A percentile compares a stretch with the other conserved stretches of the same genome.
Conservation (phyloP, 2,113 vertebrate species). For the Ochotona princeps region DNA sequence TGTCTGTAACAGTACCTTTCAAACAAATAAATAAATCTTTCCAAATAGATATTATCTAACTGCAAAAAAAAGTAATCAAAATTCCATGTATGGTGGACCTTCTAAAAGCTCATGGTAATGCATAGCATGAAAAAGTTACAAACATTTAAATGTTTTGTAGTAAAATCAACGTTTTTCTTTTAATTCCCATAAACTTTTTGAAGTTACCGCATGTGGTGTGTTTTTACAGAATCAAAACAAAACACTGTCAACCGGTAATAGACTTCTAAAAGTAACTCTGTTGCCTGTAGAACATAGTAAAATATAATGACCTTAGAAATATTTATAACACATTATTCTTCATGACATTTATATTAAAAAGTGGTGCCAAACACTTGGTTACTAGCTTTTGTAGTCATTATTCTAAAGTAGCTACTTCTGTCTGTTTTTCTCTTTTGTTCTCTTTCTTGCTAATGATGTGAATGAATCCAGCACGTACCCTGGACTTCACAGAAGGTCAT, state of each 20-base stretch:
- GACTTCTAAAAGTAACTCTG: constrained; percentile 36
- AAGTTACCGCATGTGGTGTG: background rate
- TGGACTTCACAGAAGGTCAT: background rate
- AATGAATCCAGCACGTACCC: background rate
- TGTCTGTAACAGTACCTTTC: too few species aligned
- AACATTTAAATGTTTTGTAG: too few species aligned
- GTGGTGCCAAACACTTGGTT: background rate
- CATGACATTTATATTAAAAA: constrained; percentile 20
- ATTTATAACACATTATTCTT: background rate
- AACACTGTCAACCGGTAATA: background rate
- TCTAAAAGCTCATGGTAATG: too few species aligned
- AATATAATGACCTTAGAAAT: background rate
- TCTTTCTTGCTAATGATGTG: background rate
- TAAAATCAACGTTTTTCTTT: too few species aligned
- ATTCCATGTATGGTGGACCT: too few species aligned
- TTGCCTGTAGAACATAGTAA: background rate
- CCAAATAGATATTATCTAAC: too few species aligned
- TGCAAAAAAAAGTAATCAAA: too few species aligned
- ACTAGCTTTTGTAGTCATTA: background rate
- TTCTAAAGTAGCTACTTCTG: background rate
- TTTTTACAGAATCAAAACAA: constrained; percentile 32
- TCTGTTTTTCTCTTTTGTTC: background rate
- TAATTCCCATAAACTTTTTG: too few species aligned
- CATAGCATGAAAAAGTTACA: too few species aligned
- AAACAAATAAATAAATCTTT: too few species aligned